Evolutionary conservation across 2,113 vertebrate species (phyloP).

Genomic region (Aptenodytes patagonicus): DNA sequence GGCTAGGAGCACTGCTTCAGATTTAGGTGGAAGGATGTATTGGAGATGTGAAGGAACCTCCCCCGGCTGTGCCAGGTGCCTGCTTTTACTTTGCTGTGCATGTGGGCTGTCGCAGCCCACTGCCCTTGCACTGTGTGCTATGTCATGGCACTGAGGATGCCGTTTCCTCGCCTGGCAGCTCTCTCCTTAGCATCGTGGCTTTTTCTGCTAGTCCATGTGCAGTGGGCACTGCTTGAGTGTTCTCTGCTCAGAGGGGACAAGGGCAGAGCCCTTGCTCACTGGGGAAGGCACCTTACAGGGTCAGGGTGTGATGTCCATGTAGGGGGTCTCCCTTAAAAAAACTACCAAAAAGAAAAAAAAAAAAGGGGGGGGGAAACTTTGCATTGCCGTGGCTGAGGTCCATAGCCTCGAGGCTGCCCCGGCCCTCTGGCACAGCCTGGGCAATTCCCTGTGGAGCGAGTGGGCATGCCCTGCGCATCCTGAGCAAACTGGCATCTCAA

Average conservation of each 20-base stretch:
- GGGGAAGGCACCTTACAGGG: background rate
- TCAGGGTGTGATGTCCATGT: background rate
- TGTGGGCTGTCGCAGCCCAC: background rate
- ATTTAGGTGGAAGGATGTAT: background rate
- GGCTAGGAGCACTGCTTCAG: background rate
- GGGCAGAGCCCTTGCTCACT: background rate
- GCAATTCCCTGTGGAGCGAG: background rate
- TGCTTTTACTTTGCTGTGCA: background rate
- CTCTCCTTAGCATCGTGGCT: background rate
- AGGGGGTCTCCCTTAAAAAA: background rate
- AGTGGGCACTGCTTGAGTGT: background rate
- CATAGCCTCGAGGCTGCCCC: background rate
- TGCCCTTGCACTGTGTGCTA: rapidly evolving
- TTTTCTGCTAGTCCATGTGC: background rate
- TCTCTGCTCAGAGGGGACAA: background rate
- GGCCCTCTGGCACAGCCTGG: background rate
- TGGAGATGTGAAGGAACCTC: background rate
- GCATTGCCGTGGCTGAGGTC: background rate
- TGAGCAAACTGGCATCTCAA: background rate
- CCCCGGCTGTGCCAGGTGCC: background rate
- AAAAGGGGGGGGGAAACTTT: background rate
- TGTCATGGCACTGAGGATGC: background rate
- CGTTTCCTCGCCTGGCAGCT: background rate
- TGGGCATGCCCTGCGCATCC: background rate
- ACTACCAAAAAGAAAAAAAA: background rate